Percentiles rank a stretch among this genome's conserved stretches.
phyloP scores from a whole-genome alignment of 2,113 vertebrate genomes.

The Argyrosomus japonicus region DNA sequence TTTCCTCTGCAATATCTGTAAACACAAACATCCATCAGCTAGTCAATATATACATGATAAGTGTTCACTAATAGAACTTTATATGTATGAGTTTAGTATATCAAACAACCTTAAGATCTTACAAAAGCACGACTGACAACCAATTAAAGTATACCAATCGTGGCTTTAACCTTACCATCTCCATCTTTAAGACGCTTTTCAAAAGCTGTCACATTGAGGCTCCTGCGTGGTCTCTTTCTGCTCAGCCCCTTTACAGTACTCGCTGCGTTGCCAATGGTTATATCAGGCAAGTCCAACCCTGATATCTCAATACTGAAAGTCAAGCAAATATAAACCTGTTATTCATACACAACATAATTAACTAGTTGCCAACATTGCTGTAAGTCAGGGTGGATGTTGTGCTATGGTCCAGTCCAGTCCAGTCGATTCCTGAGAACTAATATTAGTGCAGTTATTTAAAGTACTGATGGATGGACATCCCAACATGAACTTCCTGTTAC shows the following conservation, averaged over 20 bases:
- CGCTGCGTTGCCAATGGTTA: slow-evolving; percentile 62
- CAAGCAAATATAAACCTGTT: slow-evolving; percentile 23
- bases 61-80: background rate
- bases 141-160: background rate
- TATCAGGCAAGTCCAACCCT: slow-evolving; percentile 76
- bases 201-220: slow-evolving; percentile 75
- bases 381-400: too few species aligned
- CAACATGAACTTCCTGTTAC: background rate
- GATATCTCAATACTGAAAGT: slow-evolving; percentile 75
- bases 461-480: background rate
- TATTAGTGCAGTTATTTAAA: background rate
- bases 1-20: slow-evolving; percentile 54
- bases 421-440: background rate
- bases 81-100: background rate
- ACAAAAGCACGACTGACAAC: background rate
- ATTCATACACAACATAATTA: background rate
- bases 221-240: slow-evolving; percentile 71
- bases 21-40: slow-evolving; percentile 15
- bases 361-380: too few species aligned
- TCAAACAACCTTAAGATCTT: background rate
- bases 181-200: slow-evolving; percentile 70
- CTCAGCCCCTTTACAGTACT: slow-evolving; percentile 66
- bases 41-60: too few species aligned
- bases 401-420: too few species aligned
- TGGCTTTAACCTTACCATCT: slow-evolving; percentile 45